These are phyloP conservation scores for Stenotaenia linearis DNA, from an alignment of 2,888 invertebrate genomes.

Conservation along the genomic window DNA sequence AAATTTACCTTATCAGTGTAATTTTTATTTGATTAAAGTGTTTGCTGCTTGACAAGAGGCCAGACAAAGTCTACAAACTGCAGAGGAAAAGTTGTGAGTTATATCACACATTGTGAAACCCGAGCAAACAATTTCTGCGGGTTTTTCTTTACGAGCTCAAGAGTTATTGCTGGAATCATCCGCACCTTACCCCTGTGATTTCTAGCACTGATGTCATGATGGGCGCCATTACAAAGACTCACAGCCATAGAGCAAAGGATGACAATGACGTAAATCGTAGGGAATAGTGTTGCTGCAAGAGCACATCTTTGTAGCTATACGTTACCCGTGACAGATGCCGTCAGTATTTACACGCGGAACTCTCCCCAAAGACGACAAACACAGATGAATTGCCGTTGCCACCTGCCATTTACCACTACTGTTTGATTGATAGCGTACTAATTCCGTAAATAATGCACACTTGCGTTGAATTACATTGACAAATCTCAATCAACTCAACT, in stretches of 20 bases:
- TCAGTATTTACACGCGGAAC: constrained; percentile 7
- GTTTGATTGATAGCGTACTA: not conserved
- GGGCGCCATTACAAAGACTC: constrained; percentile 15
- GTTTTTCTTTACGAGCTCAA: constrained; percentile 1
- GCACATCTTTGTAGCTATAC: constrained; percentile 6
- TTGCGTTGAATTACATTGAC: not conserved
- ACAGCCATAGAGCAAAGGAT: not conserved
- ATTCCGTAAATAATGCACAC: not conserved
- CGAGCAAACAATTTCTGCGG: not conserved
- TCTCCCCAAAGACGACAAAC: not conserved
- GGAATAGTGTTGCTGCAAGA: constrained; percentile 11
- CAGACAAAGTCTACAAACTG: too few species aligned
- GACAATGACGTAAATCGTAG: constrained; percentile 12
- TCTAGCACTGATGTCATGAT: constrained; percentile 12
- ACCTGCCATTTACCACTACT: not conserved
- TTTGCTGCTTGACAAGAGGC: too few species aligned
- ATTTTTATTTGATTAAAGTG: too few species aligned
- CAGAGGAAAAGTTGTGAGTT: not conserved
- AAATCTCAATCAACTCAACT: not conserved
- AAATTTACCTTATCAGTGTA: too few species aligned
- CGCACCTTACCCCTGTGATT: constrained; percentile 10
- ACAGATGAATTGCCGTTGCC: not conserved
- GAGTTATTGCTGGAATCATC: constrained; percentile 9
- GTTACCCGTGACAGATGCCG: not conserved
- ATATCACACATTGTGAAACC: not conserved